Evolutionary conservation across 2,797 vertebrate genomes (phyloP), one percentile per base, ranked within the genome.

Genomic region (Epinephelus coioides): DNA sequence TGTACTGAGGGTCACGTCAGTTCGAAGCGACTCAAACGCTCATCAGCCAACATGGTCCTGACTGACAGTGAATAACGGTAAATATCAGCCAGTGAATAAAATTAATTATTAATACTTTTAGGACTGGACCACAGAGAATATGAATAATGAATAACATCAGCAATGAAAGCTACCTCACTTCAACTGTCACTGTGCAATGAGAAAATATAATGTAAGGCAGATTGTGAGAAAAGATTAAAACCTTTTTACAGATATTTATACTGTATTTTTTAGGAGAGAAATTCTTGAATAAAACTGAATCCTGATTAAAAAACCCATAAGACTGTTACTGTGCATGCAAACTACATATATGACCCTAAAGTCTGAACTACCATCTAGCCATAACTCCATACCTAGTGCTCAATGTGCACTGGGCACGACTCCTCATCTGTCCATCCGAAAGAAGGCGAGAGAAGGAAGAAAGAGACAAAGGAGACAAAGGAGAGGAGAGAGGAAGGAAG

Each of bases 361-460:
- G 63, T 88, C 89, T 78, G 61, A 74, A 86, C 57, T 82, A 73
- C 61, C 57, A 49, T 78, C 90, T 92, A 83, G 78, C 78, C 83
- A 76, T 81, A 43, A 81, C 86, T 89, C 88, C 96, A 92, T 97
- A 98, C 97, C 97, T 98, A 98, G 95, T 99, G 96, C 89, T 98
- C 97, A 97, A 96, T 96, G 96, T 96, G 95, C 96, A 98, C 96
- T 92, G 97, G 98, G 95, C 97, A 98, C 95, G 97, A 97, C 91
- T 98, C 95, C 83, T 95, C 96, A 76, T 97, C 97, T 98, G 97
- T 95, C 94, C 89, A 90, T 96, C 93, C 93, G 89, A 96, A 94
- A 97, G 96, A 93, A 86, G 94, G 92, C 91, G 80, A 92, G 77
- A 92, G 78, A 86, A 73, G 65, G 84, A 83, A 69, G 78, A 84